phyloP scores from a whole-genome alignment of 92 coral and sea anemone genomes.

The Muricea muricata region DNA sequence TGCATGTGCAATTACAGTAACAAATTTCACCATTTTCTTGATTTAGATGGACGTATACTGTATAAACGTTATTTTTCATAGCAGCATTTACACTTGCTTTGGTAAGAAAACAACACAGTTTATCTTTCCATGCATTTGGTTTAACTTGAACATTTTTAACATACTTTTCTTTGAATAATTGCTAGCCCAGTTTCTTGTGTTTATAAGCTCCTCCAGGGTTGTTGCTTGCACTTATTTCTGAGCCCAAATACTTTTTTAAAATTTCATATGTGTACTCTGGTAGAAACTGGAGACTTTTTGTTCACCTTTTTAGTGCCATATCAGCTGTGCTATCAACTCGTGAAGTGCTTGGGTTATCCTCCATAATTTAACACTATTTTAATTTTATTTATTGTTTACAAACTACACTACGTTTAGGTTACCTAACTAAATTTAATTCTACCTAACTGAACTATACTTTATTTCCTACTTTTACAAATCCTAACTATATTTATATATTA shows the following conservation, averaged over 20 bases:
- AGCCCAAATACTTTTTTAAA: neutral
- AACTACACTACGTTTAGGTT: too few species aligned
- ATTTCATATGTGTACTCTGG: neutral
- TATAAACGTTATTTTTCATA: neutral
- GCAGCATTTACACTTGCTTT: neutral
- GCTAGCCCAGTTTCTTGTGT: conserved; percentile 14
- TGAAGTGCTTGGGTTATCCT: too few species aligned
- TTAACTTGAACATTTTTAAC: neutral
- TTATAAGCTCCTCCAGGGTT: neutral
- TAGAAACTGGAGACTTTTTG: too few species aligned
- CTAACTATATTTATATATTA: too few species aligned
- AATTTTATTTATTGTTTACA: too few species aligned
- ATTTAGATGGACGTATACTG: neutral
- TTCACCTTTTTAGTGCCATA: too few species aligned
- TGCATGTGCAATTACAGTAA: neutral
- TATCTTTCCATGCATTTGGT: neutral
- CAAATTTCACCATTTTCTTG: neutral
- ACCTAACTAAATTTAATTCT: too few species aligned
- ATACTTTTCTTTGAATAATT: conserved; percentile 8
- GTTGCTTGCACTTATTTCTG: neutral
- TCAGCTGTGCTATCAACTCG: too few species aligned
- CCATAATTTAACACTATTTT: too few species aligned
- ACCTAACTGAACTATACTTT: too few species aligned
- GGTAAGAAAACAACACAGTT: too few species aligned
- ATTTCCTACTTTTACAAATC: too few species aligned